phyloP scores from a whole-genome alignment of 1,140 invertebrate species.

The Halictus rubicundus region DNA sequence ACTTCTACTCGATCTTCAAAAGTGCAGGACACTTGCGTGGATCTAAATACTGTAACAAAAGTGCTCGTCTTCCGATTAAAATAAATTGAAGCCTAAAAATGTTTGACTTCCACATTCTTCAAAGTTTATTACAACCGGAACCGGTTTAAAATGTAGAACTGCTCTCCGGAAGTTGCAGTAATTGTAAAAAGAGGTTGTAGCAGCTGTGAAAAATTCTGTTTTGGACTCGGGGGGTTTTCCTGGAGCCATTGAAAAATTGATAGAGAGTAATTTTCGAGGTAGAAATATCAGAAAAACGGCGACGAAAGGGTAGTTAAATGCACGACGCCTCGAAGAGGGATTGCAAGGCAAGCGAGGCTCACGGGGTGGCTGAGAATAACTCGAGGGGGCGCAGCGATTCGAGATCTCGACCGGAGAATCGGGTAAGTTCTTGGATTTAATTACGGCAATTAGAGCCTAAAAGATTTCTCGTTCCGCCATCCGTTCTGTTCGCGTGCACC shows the following conservation, averaged over 20 bases:
- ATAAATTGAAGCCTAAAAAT: no score
- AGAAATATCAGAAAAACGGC: neutral
- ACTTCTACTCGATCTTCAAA: neutral
- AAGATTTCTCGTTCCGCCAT: slow-evolving; percentile 63
- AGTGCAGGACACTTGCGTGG: neutral
- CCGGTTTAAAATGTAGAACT: no score
- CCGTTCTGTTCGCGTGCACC: slow-evolving; percentile 31
- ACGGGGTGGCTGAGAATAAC: slow-evolving; percentile 56
- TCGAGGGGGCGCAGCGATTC: slow-evolving; percentile 50
- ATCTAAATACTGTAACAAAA: no score
- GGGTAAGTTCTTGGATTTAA: slow-evolving; percentile 78
- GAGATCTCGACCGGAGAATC: slow-evolving; percentile 63
- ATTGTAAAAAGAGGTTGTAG: no score
- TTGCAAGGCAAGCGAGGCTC: slow-evolving; percentile 20
- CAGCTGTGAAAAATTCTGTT: no score
- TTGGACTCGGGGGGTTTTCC: no score
- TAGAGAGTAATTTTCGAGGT: neutral
- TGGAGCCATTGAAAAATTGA: no score
- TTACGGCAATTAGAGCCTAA: slow-evolving; percentile 75
- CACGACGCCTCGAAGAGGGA: slow-evolving; percentile 34
- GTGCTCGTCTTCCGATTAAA: no score
- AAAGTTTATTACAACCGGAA: no score
- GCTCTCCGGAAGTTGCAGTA: no score
- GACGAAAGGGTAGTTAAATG: slow-evolving; percentile 37
- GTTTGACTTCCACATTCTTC: no score